A percentile compares a stretch with the other conserved stretches of the same genome.
Evolutionary conservation across 2,113 vertebrate genomes (phyloP).

Genomic region (Datnioides undecimradiatus): DNA sequence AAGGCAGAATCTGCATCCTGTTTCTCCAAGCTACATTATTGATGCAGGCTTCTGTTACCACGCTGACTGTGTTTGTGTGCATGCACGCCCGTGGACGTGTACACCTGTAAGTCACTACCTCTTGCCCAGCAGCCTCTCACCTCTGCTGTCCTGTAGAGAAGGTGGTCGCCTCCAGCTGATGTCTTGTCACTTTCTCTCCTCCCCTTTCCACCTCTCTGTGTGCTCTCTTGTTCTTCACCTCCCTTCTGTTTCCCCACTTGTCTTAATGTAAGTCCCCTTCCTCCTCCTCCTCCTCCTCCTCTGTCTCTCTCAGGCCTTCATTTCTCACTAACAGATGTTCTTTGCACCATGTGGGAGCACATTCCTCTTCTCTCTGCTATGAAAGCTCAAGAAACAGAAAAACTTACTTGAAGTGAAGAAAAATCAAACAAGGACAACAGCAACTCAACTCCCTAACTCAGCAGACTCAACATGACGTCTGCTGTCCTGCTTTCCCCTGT

Average conservation of each 20-base stretch:
- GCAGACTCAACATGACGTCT: slow-evolving; percentile 12
- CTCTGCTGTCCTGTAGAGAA: slow-evolving; percentile 42
- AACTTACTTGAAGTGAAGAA: slow-evolving; percentile 44
- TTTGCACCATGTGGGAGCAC: slow-evolving; percentile 76
- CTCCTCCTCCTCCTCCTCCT: slow-evolving; percentile 31
- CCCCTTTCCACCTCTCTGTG: slow-evolving; percentile 35
- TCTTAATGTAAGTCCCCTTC: slow-evolving; percentile 40
- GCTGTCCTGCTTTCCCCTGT: slow-evolving; percentile 30
- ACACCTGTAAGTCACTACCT: slow-evolving; percentile 59
- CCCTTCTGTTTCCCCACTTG: slow-evolving; percentile 23
- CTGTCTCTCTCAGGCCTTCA: slow-evolving; percentile 58
- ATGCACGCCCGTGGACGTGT: not conserved
- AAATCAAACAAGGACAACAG: slow-evolving; percentile 47
- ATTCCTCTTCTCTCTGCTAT: slow-evolving; percentile 72
- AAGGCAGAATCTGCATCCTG: slow-evolving; percentile 68
- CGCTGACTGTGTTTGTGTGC: slow-evolving; percentile 37
- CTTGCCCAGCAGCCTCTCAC: slow-evolving; percentile 25
- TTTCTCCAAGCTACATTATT: slow-evolving; percentile 74
- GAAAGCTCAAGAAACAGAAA: slow-evolving; percentile 52
- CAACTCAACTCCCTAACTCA: slow-evolving; percentile 44
- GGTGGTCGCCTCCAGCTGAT: slow-evolving; percentile 33
- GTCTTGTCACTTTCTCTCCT: slow-evolving; percentile 35
- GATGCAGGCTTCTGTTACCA: slow-evolving; percentile 72
- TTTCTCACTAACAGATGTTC: slow-evolving; percentile 78
- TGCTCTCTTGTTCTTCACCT: slow-evolving; percentile 41